A percentile compares a stretch with the other conserved stretches of the same genome.
phyloP scores from a whole-genome alignment of 1,140 invertebrate species.

The Stegodyphus mimosarum region DNA sequence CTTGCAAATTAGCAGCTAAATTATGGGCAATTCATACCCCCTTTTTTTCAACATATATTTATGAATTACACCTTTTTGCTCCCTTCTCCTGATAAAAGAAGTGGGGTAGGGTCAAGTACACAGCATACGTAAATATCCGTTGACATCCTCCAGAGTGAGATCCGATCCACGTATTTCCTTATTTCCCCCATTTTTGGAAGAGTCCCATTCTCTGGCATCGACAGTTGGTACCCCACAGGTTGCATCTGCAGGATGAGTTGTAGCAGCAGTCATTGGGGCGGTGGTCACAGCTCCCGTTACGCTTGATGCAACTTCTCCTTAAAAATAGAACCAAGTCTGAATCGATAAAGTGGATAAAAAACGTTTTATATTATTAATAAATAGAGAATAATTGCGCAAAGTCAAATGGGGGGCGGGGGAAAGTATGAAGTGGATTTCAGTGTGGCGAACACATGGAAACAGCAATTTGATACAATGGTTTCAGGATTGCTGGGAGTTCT shows the following conservation, averaged over 20 bases:
- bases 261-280: conserved; percentile 86
- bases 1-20: too few species aligned
- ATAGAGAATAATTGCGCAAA: not conserved
- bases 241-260: conserved; percentile 86
- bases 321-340: conserved; percentile 76
- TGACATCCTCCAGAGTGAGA: not conserved
- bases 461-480: too few species aligned
- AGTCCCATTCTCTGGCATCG: conserved; percentile 87
- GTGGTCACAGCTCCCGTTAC: conserved; percentile 85
- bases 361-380: not conserved
- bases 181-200: conserved; percentile 86
- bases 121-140: not conserved
- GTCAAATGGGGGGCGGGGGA: not conserved
- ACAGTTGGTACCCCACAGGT: conserved; percentile 90
- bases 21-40: too few species aligned
- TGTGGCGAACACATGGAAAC: too few species aligned
- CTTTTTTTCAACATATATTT: too few species aligned
- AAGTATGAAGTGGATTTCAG: not conserved
- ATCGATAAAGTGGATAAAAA: conserved; percentile 79
- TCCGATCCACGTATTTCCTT: not conserved
- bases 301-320: conserved; percentile 84
- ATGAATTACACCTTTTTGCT: too few species aligned
- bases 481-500: too few species aligned
- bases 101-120: too few species aligned
- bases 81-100: too few species aligned